phyloP scores from a whole-genome alignment of 2,113 vertebrate species.

The Phrynocephalus versicolor region DNA sequence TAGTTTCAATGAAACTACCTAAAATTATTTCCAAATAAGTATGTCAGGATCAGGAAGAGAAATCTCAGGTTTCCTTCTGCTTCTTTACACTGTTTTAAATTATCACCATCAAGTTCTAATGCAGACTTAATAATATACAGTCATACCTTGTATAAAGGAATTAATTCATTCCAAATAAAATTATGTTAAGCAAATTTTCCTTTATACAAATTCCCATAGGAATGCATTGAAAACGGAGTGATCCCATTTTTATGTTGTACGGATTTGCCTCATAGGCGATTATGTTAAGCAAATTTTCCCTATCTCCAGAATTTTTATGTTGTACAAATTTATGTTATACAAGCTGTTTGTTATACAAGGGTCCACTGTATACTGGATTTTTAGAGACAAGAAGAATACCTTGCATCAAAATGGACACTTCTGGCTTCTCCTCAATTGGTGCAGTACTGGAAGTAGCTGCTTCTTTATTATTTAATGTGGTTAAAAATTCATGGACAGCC shows the following conservation, averaged over 20 bases:
- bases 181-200: too few relatives aligned
- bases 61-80: neutral
- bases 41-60: neutral
- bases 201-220: too few relatives aligned
- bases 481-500: conserved; percentile 93
- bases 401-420: conserved; percentile 73
- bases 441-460: conserved; percentile 67
- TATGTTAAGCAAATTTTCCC: too few relatives aligned
- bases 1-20: neutral
- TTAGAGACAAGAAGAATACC: conserved; percentile 70
- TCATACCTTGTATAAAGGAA: too few relatives aligned
- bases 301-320: too few relatives aligned
- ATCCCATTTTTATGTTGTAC: too few relatives aligned
- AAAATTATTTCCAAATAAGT: neutral
- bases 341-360: too few relatives aligned
- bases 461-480: conserved; percentile 86
- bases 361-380: neutral
- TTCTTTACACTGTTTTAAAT: neutral
- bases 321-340: too few relatives aligned
- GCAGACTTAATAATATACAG: neutral
- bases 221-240: too few relatives aligned
- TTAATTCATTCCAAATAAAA: too few relatives aligned
- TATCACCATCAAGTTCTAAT: neutral
- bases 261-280: too few relatives aligned
- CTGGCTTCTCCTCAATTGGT: conserved; percentile 77